Conservation (phyloP, 2,113 vertebrate species). For the Parus major region DNA sequence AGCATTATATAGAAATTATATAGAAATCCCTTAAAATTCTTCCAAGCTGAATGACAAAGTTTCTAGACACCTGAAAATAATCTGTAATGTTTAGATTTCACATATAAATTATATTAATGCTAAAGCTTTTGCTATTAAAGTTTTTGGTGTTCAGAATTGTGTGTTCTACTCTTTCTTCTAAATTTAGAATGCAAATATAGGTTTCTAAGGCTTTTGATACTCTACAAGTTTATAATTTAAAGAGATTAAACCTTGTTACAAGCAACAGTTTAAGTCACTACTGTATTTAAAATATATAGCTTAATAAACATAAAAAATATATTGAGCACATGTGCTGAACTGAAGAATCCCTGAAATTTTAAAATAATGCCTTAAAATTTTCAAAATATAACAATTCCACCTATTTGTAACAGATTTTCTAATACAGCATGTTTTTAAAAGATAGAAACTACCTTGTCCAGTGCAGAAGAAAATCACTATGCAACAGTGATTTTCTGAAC, state of each 20-base stretch:
- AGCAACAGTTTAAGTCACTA: neutral
- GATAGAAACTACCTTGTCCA: neutral
- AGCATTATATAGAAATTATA: neutral
- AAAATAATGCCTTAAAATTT: neutral
- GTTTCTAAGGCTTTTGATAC: neutral
- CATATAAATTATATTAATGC: neutral
- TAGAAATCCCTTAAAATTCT: neutral
- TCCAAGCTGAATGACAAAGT: neutral
- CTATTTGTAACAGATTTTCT: neutral
- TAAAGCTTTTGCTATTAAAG: neutral
- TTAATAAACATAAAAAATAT: neutral
- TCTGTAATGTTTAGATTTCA: neutral
- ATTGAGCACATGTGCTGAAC: neutral
- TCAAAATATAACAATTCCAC: neutral
- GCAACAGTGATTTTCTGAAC: conserved; percentile 23
- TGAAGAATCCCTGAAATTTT: neutral
- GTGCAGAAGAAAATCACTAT: neutral
- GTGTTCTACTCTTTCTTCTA: neutral
- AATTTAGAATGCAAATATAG: neutral
- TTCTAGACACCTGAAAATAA: neutral
- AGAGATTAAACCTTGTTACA: neutral
- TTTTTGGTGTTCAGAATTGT: neutral
- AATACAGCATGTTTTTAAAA: neutral
- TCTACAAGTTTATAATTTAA: neutral
- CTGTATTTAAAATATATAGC: neutral